Evolutionary conservation across 1,140 invertebrate species (phyloP).

Genomic region (Drosophila parvula): DNA sequence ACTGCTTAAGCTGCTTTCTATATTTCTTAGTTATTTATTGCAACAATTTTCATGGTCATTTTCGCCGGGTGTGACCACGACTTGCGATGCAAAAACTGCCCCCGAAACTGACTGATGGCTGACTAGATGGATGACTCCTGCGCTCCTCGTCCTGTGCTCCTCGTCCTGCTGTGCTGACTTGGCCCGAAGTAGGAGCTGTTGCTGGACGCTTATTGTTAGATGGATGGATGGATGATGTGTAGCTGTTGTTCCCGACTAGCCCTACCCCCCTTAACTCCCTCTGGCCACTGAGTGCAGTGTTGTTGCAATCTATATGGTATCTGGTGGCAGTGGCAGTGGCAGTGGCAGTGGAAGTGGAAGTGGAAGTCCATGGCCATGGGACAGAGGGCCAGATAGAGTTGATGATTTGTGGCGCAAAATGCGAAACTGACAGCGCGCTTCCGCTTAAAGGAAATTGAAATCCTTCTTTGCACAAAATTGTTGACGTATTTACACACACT

Average conservation of each 20-base stretch:
- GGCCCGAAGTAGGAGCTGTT: conserved; percentile 46
- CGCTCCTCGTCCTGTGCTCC: not conserved
- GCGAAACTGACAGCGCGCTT: conserved; percentile 77
- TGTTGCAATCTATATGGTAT: conserved; percentile 71
- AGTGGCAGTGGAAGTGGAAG: conserved; percentile 4
- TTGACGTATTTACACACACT: conserved; percentile 76
- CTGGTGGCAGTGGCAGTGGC: no score
- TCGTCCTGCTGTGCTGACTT: conserved; percentile 33
- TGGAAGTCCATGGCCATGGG: conserved; percentile 22
- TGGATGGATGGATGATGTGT: conserved; percentile 80
- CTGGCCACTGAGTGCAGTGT: conserved; percentile 40
- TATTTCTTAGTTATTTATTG: not conserved
- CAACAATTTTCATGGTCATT: not conserved
- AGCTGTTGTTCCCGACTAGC: conserved; percentile 43
- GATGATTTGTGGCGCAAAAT: conserved; percentile 80
- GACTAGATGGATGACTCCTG: conserved; percentile 72
- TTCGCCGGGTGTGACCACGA: conserved; percentile 22
- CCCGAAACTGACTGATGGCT: conserved; percentile 72
- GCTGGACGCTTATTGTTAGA: conserved; percentile 80
- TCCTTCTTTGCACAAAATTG: conserved; percentile 80
- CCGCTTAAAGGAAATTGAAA: conserved; percentile 81
- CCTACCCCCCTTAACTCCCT: not conserved
- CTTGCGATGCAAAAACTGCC: conserved; percentile 60
- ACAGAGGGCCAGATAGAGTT: conserved; percentile 70
- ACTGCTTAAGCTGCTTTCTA: no score